Evolutionary conservation across 2,113 vertebrate species (phyloP).

Genomic region (Colossoma macropomum): DNA sequence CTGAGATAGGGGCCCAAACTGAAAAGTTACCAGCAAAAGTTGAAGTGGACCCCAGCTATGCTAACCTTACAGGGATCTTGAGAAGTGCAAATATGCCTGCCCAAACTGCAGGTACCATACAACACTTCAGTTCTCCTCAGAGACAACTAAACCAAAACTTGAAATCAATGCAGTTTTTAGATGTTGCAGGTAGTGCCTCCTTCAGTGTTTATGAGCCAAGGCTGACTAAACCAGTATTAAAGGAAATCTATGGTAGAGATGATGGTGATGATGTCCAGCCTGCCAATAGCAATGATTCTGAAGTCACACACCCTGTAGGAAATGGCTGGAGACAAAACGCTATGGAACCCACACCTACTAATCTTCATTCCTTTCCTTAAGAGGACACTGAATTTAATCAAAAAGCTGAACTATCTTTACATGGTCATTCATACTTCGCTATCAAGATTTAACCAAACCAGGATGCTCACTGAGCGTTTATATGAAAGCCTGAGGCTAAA

Average conservation of each 20-base stretch:
- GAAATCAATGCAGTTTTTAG: slow-evolving; percentile 24
- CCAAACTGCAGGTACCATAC: background rate
- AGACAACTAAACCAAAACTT: background rate
- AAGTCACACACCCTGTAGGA: background rate
- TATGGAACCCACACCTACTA: background rate
- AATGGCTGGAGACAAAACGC: no score
- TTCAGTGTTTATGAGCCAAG: slow-evolving; percentile 47
- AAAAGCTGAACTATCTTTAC: background rate
- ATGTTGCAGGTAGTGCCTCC: slow-evolving; percentile 59
- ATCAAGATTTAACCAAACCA: background rate
- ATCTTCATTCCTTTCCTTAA: background rate
- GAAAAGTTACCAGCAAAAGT: background rate
- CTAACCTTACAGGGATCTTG: background rate
- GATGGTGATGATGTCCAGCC: background rate
- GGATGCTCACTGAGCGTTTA: background rate
- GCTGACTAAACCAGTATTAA: background rate
- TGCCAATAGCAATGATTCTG: background rate
- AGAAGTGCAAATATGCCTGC: slow-evolving; percentile 28
- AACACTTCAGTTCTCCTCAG: background rate
- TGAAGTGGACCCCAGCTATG: background rate
- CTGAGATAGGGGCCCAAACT: background rate
- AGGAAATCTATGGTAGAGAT: background rate
- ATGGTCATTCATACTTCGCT: background rate
- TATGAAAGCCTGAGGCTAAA: background rate
- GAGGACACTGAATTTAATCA: background rate